Evolutionary conservation across 2,113 vertebrate species (phyloP).

Genomic region (Microcebus ravelobensis): DNA sequence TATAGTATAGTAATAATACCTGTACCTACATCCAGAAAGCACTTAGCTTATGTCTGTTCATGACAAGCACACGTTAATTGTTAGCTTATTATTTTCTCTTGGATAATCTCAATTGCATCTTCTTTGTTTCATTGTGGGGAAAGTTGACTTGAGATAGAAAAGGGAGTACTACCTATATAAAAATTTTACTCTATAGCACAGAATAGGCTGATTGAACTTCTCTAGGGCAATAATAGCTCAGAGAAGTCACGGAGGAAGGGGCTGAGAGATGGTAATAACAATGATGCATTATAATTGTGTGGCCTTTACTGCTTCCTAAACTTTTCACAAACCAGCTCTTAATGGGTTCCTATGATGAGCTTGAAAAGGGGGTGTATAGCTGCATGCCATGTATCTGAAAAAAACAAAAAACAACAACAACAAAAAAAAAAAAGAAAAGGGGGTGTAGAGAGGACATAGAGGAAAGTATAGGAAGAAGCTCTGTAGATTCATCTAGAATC

Average conservation of each 20-base stretch:
- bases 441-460: background rate
- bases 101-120: background rate
- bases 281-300: rapidly evolving
- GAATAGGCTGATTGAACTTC: background rate
- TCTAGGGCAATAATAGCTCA: background rate
- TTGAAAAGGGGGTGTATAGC: background rate
- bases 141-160: background rate
- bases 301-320: background rate
- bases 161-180: background rate
- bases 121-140: background rate
- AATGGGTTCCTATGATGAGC: background rate
- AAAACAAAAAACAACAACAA: too few relatives aligned
- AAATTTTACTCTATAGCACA: background rate
- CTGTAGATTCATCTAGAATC: background rate
- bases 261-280: background rate
- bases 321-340: background rate
- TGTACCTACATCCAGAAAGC: background rate
- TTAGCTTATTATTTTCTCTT: background rate
- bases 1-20: background rate
- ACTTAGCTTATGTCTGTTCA: background rate
- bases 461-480: background rate
- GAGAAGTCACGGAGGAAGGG: background rate
- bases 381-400: too few relatives aligned
- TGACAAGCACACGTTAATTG: background rate
- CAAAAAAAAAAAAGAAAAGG: too few relatives aligned